Evolutionary conservation across 2,113 vertebrate species (phyloP), one percentile per base, ranked within the genome.

Genomic region (Fulmarus glacialis): DNA sequence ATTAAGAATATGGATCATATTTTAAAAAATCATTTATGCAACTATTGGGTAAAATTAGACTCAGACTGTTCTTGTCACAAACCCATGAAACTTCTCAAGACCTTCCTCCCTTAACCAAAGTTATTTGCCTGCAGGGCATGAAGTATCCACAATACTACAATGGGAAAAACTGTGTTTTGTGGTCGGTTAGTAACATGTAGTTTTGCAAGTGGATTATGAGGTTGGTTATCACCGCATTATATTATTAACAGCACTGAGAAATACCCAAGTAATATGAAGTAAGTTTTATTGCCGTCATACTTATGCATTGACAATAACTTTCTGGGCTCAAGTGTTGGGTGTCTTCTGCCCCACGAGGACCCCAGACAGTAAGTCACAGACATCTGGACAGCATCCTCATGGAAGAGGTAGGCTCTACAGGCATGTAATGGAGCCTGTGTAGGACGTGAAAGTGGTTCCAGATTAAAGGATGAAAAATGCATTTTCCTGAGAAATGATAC

Each of bases 1-100:
- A 89, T 96, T 95, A 96, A 82, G 81, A 96, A 91, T 95, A 96
- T 89, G 58, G 94, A 96, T 96, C 95, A 93, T 96, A 78, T 97
- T 96, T 89, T 93, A 97, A 96, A 97, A 97, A 97, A 95, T 93
- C 90, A 95, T 97, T 95, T 96, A 71, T 95, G 82, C 77, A 97
- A 93, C 92, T 95, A 9, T 93, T 75, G 92, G 68, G 52, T 92
- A 97, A 97, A 97, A 96, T 96, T 96, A 95, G 95, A 92, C 75
- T 96, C 90, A 95, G 92, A 95, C 84, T 95, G 94, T 95, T 96
- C 89, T 93, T 93, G 89, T 92, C 94, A 92, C 73, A 96, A 71
- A 64, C 77, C 40, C 81, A 92, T 84, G 91, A 87, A 96, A 90
- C 30, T 74, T 95, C 84, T 87, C 48, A 79, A 78, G 83, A 70